phyloP scores from a whole-genome alignment of 2,888 invertebrate species.

The Cancer borealis region DNA sequence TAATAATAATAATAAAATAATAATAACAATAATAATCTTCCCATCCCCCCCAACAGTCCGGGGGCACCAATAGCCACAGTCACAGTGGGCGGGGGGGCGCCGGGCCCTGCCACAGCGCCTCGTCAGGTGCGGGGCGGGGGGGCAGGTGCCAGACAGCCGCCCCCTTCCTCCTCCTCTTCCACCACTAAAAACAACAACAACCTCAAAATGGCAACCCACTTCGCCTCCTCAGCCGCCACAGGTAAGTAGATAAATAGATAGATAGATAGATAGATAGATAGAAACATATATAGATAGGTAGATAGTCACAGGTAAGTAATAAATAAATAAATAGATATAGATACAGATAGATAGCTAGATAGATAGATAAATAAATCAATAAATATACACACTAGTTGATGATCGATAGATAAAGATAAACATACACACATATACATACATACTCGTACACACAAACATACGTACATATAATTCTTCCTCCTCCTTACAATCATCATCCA shows the following conservation, averaged over 20 bases:
- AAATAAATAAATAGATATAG: neutral
- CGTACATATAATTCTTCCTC: neutral
- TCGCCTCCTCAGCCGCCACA: slow-evolving; percentile 64
- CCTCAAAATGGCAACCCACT: slow-evolving; percentile 66
- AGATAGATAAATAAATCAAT: too few species aligned
- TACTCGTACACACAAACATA: neutral
- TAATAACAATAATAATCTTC: neutral
- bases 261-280: neutral
- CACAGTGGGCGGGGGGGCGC: slow-evolving; percentile 5
- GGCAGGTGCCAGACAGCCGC: neutral
- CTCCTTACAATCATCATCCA: neutral
- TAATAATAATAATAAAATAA: neutral
- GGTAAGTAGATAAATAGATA: slow-evolving; percentile 45
- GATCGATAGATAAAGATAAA: neutral
- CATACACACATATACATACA: neutral
- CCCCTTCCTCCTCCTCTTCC: slow-evolving; percentile 66
- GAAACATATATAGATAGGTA: neutral
- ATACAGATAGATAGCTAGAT: too few species aligned
- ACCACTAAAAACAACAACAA: slow-evolving; percentile 71
- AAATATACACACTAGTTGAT: neutral
- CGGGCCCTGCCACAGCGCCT: slow-evolving; percentile 42
- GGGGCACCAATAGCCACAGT: slow-evolving; percentile 54
- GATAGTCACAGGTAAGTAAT: neutral
- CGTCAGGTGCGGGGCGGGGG: slow-evolving; percentile 13
- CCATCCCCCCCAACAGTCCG: slow-evolving; percentile 14